Percentiles rank a stretch among this genome's conserved stretches.
These are phyloP conservation scores for Portunus trituberculatus DNA, from an alignment of 1,140 invertebrate species.

Conservation along the genomic window DNA sequence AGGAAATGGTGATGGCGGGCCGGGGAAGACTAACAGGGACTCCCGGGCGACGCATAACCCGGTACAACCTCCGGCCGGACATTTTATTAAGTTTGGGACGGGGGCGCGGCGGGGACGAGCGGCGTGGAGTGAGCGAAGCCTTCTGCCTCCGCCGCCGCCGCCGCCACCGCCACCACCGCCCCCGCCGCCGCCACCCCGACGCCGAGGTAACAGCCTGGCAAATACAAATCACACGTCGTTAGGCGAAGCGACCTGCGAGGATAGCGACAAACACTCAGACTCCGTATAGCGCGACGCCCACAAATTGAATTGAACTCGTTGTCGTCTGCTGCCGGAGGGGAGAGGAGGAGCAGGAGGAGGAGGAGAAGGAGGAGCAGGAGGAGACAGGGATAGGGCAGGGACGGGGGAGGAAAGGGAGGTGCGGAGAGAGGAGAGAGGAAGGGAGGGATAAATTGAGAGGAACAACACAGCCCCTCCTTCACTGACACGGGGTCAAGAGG, in stretches of 20 bases:
- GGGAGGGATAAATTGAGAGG: not conserved
- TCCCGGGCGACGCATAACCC: slow-evolving; percentile 71
- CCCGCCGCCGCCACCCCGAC: slow-evolving; percentile 25
- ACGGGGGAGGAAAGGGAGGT: not conserved
- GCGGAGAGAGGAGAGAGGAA: not conserved
- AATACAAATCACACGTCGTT: slow-evolving; percentile 76
- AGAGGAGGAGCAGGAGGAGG: slow-evolving; percentile 28
- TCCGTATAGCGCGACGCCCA: slow-evolving; percentile 67
- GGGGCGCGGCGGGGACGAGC: not conserved
- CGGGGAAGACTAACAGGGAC: slow-evolving; percentile 66
- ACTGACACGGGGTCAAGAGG: slow-evolving; percentile 49
- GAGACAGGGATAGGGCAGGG: not conserved
- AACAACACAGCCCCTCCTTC: not conserved
- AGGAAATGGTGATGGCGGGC: slow-evolving; percentile 74
- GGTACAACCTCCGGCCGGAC: slow-evolving; percentile 49
- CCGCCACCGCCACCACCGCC: not conserved
- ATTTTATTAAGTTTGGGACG: slow-evolving; percentile 76
- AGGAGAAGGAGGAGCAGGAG: not conserved
- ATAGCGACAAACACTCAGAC: slow-evolving; percentile 72
- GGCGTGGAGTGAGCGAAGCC: slow-evolving; percentile 32
- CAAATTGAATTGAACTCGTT: slow-evolving; percentile 75
- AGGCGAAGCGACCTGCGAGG: slow-evolving; percentile 73
- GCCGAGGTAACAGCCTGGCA: slow-evolving; percentile 68
- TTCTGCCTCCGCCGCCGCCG: slow-evolving; percentile 4
- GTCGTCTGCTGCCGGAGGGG: slow-evolving; percentile 58